These are phyloP conservation scores for honey bee (Apis mellifera) DNA, from an alignment of 1,140 invertebrate species.

Conservation along the genomic window DNA sequence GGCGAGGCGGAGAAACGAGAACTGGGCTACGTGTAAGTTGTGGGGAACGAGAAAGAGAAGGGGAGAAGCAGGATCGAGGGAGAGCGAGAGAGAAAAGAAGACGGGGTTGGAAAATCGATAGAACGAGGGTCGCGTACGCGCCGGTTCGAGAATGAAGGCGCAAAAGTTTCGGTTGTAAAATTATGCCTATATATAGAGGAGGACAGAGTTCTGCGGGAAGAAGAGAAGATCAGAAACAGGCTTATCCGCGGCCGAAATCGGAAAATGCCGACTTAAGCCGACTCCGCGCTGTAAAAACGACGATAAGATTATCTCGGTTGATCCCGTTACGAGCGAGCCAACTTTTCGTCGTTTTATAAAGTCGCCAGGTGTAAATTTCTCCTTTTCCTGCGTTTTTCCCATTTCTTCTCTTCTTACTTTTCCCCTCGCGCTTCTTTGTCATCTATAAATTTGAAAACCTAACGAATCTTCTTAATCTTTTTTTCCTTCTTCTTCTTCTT, in stretches of 20 bases:
- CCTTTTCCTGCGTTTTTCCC: background rate
- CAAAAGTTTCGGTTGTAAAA: conserved; percentile 63
- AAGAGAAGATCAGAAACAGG: conserved; percentile 5
- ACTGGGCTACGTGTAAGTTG: no score
- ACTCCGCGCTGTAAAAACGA: conserved; percentile 54
- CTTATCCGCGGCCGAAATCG: conserved; percentile 55
- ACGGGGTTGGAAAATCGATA: conserved; percentile 58
- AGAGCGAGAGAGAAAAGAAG: background rate
- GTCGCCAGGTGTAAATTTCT: background rate
- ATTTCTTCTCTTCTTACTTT: background rate
- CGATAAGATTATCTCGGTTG: conserved; percentile 56
- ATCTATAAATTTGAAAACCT: no score
- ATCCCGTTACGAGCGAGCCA: conserved; percentile 50
- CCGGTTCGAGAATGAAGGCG: conserved; percentile 54
- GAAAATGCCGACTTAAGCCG: conserved; percentile 53
- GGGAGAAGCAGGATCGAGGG: background rate
- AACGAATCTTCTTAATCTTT: no score
- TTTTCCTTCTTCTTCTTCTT: background rate
- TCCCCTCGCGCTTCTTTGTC: no score
- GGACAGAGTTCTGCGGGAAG: background rate
- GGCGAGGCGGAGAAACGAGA: conserved; percentile 7
- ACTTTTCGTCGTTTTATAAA: conserved; percentile 46
- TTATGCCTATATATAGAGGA: conserved; percentile 37
- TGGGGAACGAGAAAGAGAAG: background rate
- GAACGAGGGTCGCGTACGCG: conserved; percentile 51